Base-by-base conservation (phyloP, 2,113 vertebrate genomes). In the Cottus gobio region DNA sequence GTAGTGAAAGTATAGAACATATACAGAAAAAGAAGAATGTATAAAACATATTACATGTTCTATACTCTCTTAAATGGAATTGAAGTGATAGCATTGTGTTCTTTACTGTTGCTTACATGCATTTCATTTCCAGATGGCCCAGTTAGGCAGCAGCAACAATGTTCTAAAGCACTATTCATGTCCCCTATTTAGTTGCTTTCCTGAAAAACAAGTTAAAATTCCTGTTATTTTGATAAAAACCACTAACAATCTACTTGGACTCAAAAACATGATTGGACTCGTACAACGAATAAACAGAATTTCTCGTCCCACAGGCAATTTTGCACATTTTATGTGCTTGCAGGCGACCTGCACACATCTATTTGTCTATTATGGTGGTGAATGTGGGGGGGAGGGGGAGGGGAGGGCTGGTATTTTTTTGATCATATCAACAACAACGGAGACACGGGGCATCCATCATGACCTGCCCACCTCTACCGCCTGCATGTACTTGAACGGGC, bases 381-480 rank as follows among this genome's bases (percentile, higher is more conserved):
- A 81, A 80, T 77, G 36, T 61, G 18, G 61, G 64, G 20, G 37
- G 34, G 69, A n/a, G n/a, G 37, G 50, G 60, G 63, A 15, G 30
- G 31, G 37, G 39, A 39, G 74, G 65, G 54, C 2, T 65, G 54
- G 80, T 30, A 60, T 79, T 68, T 88, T 85, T 91, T 89, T 89
- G 50, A 89, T 91, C 87, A 92, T 92, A 91, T 94, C 91, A 93
- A 92, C 93, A 93, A 86, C 84, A 80, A 62, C 81, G 18, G 74
- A 66, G 85, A 89, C 84, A 84, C 50, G 66, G 91, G 77, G 86
- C 83, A 93, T 92, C 87, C 88, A 91, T 92, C 90, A 84, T 94
- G 93, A 95, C 93, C 93, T 79, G 71, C 61, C 83, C 91, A 89
- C 85, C 87, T 91, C 85, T 80, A 57, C 72, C 50, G 79, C 71